A percentile compares a stretch with the other conserved stretches of the same genome.
These are phyloP conservation scores for Drosophila kepulauana DNA, from an alignment of 1,140 invertebrate species.

Conservation along the genomic window DNA sequence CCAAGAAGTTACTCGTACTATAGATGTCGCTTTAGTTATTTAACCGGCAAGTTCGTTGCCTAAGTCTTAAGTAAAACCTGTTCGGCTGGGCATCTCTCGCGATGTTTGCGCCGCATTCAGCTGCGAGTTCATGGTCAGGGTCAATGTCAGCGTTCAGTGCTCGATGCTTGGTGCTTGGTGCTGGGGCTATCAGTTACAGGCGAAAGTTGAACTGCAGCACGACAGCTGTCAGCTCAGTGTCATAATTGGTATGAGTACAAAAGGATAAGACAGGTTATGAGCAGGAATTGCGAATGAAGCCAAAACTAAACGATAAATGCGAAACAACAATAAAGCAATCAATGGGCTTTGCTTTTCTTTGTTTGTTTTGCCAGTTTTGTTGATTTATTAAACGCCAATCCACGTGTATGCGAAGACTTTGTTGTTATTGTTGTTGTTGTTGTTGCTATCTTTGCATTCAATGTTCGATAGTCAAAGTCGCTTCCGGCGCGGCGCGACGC, in stretches of 20 bases:
- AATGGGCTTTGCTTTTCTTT: neutral
- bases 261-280: slow-evolving; percentile 20
- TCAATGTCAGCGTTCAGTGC: slow-evolving; percentile 31
- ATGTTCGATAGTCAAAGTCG: neutral
- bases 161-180: neutral
- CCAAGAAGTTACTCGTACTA: neutral
- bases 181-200: slow-evolving; percentile 2
- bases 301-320: neutral
- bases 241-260: neutral
- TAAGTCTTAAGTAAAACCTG: slow-evolving; percentile 57
- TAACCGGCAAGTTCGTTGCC: slow-evolving; percentile 53
- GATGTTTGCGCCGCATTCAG: slow-evolving; percentile 15
- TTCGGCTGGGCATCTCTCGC: slow-evolving; percentile 18
- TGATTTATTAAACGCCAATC: slow-evolving; percentile 26
- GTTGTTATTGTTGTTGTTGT: slow-evolving; percentile 5
- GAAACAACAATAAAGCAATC: slow-evolving; percentile 7
- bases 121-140: slow-evolving; percentile 34
- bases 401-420: slow-evolving; percentile 23
- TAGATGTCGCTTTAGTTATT: neutral
- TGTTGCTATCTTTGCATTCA: slow-evolving; percentile 16
- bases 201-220: slow-evolving; percentile 28
- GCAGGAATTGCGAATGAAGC: slow-evolving; percentile 12
- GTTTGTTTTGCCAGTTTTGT: slow-evolving; percentile 9
- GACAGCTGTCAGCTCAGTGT: slow-evolving; percentile 25
- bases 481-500: slow-evolving; percentile 33